Conservation (phyloP, 2,113 vertebrate species). For the Mystacornis crossleyi region DNA sequence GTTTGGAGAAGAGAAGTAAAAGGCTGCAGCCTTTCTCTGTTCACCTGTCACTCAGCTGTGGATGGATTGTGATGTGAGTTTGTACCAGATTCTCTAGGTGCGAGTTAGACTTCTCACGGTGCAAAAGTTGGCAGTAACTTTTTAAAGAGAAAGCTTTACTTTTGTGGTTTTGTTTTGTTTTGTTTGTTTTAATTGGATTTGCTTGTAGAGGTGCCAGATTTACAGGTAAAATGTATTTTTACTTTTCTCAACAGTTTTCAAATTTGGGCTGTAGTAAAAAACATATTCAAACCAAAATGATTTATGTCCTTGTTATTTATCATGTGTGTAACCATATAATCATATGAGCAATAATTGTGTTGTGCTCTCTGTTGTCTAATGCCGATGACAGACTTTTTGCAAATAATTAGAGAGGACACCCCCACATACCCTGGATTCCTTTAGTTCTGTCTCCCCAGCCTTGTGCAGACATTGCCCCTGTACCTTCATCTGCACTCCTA, state of each 20-base stretch:
- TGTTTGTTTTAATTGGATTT: background rate
- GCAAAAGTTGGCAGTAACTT: background rate
- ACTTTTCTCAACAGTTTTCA: background rate
- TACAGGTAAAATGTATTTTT: background rate
- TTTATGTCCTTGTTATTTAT: rapidly evolving
- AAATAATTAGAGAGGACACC: background rate
- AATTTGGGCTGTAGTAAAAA: background rate
- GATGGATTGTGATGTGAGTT: background rate
- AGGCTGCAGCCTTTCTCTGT: background rate
- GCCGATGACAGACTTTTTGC: background rate
- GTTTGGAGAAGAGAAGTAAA: background rate
- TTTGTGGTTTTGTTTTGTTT: background rate
- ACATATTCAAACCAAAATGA: background rate
- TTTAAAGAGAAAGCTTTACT: background rate
- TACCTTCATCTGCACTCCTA: rapidly evolving
- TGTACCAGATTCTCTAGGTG: background rate
- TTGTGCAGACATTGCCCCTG: too few relatives aligned
- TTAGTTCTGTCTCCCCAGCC: background rate
- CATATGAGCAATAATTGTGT: background rate
- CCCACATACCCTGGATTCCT: rapidly evolving
- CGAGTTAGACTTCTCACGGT: rapidly evolving
- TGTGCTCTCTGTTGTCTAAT: background rate
- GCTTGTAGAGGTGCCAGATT: background rate
- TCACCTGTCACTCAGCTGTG: background rate
- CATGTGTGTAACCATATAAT: background rate